Conservation (phyloP, 2,888 invertebrate genomes). For the Flexamia atlantica region DNA sequence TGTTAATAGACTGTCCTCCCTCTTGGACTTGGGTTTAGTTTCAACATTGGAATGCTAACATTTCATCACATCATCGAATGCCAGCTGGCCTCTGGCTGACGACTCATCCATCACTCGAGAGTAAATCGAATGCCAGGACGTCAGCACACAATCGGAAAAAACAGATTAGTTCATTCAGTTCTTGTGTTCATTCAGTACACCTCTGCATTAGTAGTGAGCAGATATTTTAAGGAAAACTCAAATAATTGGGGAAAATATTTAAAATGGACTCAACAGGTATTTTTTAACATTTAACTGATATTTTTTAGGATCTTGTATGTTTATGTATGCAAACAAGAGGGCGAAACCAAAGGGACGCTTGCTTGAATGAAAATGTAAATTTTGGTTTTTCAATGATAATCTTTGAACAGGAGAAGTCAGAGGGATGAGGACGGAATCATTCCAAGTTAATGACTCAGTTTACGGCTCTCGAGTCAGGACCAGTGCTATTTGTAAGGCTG, state of each 20-base stretch:
- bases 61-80: slow-evolving; percentile 29
- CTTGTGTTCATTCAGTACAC: neutral
- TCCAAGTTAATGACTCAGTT: neutral
- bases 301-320: too few species aligned
- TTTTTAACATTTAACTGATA: neutral
- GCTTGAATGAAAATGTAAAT: neutral
- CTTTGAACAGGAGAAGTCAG: slow-evolving; percentile 32
- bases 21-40: slow-evolving; percentile 9
- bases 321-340: neutral
- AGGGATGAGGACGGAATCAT: neutral
- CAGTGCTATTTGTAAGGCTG: slow-evolving; percentile 4
- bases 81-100: slow-evolving; percentile 15
- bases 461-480: too few species aligned
- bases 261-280: neutral
- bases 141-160: slow-evolving; percentile 20
- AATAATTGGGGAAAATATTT: too few species aligned
- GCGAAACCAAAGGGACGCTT: neutral
- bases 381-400: neutral
- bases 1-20: neutral
- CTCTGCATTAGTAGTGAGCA: too few species aligned
- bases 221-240: too few species aligned
- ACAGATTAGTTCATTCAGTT: slow-evolving; percentile 4
- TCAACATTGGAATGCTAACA: slow-evolving; percentile 26
- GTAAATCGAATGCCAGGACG: slow-evolving; percentile 19
- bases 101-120: neutral